Evolutionary conservation across 2,113 vertebrate species (phyloP), one percentile per base, ranked within the genome.

Genomic region (Mesocricetus auratus): DNA sequence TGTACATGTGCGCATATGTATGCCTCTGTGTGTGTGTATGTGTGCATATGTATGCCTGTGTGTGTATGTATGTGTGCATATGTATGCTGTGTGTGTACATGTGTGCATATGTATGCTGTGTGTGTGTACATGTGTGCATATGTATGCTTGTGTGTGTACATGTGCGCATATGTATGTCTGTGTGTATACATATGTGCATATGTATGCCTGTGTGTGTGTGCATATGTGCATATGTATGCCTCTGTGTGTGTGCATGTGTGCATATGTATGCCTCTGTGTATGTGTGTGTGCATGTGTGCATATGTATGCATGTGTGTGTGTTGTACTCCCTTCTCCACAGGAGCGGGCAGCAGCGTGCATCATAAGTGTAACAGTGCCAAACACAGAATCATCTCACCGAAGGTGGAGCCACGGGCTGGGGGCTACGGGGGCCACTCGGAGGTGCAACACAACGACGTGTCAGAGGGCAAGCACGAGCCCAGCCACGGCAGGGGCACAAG

Each of bases 291-390:
- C 39, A 53, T 0, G 13, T 60, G 64, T 66, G 22, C 39, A 42
- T 12, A 39, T 0, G 15, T 4, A 58, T n/a, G 3, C 42, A 33
- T 62, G 53, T 1, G 15, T 36, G 88, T 17, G 21, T 74, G 85
- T 33, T 83, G 86, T 92, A 87, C 89, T 85, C 91, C 73, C 3
- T 0, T 68, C 97, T 82, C 74, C 29, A 3, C 98, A 99, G 99
- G 99, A 97, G 99, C 99, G 56, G 99, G 99, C 94, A 99, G 99
- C 99, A 99, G 99, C 69, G 99, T 99, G 98, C 99, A 99, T 98
- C 99, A 99, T 99, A 99, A 99, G 98, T 99, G 99, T 98, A 99
- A 99, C 99, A 99, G 99, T 98, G 99, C 99, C 99, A 99, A 99
- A 98, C 99, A 99, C 95, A 99, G 99, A 96, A 99, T 99, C 98